phyloP scores from a whole-genome alignment of 1,140 invertebrate genomes.

The Zaprionus kolodkinae region DNA sequence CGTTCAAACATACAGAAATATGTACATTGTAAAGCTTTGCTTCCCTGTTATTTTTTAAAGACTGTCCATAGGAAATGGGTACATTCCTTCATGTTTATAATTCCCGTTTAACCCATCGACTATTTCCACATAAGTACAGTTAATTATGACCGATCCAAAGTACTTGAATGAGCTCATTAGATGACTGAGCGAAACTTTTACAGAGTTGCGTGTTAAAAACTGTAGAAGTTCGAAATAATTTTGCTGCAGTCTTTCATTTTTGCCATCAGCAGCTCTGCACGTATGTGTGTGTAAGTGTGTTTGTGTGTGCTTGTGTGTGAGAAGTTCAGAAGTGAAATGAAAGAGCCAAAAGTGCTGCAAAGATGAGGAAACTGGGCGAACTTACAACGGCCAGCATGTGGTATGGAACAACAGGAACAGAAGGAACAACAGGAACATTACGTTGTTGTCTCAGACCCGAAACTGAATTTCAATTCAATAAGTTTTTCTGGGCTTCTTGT shows the following conservation, averaged over 20 bases:
- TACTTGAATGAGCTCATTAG: slow-evolving; percentile 27
- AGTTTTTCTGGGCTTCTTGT: slow-evolving; percentile 41
- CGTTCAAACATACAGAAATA: too few relatives aligned
- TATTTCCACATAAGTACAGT: not conserved
- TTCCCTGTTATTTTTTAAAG: too few relatives aligned
- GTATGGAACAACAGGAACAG: slow-evolving; percentile 15
- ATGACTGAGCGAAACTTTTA: slow-evolving; percentile 5
- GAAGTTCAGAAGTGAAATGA: slow-evolving; percentile 31
- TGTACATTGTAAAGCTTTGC: too few relatives aligned
- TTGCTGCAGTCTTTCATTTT: slow-evolving; percentile 2
- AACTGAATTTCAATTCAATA: slow-evolving; percentile 63
- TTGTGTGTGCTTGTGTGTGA: not conserved
- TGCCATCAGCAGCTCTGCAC: too few relatives aligned
- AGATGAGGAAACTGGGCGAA: slow-evolving; percentile 9
- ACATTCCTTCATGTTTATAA: not conserved
- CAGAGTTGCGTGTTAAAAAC: slow-evolving; percentile 12
- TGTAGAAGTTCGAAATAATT: slow-evolving; percentile 22
- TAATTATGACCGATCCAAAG: slow-evolving; percentile 20
- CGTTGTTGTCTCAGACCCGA: slow-evolving; percentile 49
- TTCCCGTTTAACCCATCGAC: not conserved
- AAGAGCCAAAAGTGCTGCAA: slow-evolving; percentile 11
- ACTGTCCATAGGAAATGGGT: not conserved
- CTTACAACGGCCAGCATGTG: slow-evolving; percentile 41
- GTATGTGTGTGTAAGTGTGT: not conserved
- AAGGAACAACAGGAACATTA: slow-evolving; percentile 43